Evolutionary conservation across 2,113 vertebrate genomes (phyloP), one percentile per base, ranked within the genome.

Genomic region (Petrocephalus zakoni): DNA sequence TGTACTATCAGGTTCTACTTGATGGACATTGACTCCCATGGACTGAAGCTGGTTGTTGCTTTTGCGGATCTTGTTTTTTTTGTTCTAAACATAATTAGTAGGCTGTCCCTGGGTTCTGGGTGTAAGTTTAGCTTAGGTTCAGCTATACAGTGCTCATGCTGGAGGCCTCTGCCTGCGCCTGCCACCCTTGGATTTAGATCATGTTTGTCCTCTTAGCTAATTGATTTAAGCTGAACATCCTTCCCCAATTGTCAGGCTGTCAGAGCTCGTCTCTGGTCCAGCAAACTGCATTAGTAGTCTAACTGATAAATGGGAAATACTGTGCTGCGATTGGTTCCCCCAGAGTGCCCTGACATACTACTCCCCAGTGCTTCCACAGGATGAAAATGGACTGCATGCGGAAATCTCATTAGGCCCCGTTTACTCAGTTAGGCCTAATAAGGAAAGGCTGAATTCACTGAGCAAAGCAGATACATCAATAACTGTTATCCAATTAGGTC

Each of bases 191-290:
- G 92, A 94, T 94, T 94, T 94, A 94, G 91, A 92, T 92, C 89
- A 92, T 93, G 93, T 94, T 92, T 94, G 92, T 93, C 92, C 94
- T 96, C 90, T 94, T 94, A 93, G 94, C 93, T 95, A 95, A 96
- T 95, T 95, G 92, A 92, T 93, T 94, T 95, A 95, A 90, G 86
- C 90, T 83, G 83, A 91, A 88, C 89, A 93, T 91, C 92, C 89
- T 92, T 92, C 83, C 92, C 90, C 92, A 88, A 90, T 92, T 93
- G 93, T 92, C 90, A 92, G 92, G n/a, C 92, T 94, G 93, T 93
- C 92, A 93, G 92, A 89, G 91, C 83, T 86, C 90, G 91, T 91
- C 75, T 55, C 91, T 92, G 91, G 91, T 90, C 91, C 91, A 53
- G 88, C 91, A 94, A 94, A 94, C 93, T 89, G 86, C 92, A 93